Conservation (phyloP, 2,888 invertebrate genomes). For the Acleris cristana region DNA sequence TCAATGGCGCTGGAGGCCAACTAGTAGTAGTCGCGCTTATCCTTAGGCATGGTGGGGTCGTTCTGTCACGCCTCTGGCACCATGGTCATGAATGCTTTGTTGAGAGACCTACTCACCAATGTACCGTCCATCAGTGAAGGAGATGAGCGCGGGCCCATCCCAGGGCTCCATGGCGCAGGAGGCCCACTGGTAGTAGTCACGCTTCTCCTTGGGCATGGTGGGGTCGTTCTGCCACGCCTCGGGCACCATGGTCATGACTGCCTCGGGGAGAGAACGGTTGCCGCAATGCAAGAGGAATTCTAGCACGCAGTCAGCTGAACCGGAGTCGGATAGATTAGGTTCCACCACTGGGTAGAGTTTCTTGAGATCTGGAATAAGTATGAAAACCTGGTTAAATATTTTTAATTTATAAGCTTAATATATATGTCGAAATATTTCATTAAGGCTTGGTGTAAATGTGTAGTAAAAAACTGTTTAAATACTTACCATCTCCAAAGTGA, state of each 20-base stretch:
- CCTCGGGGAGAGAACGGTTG: constrained; percentile 95
- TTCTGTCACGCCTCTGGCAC: constrained; percentile 99
- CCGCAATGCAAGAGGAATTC: constrained; percentile 98
- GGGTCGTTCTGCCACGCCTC: constrained; percentile 99
- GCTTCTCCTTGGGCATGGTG: constrained; percentile 96
- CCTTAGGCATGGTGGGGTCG: constrained; percentile 94
- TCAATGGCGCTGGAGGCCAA: constrained; percentile 99
- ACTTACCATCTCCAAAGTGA: constrained; percentile 88
- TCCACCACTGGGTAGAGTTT: constrained; percentile 98
- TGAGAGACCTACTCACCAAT: constrained; percentile 90
- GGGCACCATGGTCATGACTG: constrained; percentile 99
- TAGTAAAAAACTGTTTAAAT: neutral
- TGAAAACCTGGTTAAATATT: neutral
- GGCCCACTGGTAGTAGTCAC: constrained; percentile 98
- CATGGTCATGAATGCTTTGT: constrained; percentile 99
- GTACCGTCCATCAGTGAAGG: constrained; percentile 98
- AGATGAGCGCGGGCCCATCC: constrained; percentile 98
- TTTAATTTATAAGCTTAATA: no score
- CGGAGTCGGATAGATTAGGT: constrained; percentile 98
- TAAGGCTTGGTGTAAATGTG: no score
- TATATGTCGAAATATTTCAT: no score
- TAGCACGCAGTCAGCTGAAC: constrained; percentile 98
- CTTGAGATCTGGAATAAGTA: constrained; percentile 85
- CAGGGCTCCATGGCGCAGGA: constrained; percentile 99
- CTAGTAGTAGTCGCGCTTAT: constrained; percentile 97